phyloP scores from a whole-genome alignment of 1,140 invertebrate genomes.

The Theocolax elegans region DNA sequence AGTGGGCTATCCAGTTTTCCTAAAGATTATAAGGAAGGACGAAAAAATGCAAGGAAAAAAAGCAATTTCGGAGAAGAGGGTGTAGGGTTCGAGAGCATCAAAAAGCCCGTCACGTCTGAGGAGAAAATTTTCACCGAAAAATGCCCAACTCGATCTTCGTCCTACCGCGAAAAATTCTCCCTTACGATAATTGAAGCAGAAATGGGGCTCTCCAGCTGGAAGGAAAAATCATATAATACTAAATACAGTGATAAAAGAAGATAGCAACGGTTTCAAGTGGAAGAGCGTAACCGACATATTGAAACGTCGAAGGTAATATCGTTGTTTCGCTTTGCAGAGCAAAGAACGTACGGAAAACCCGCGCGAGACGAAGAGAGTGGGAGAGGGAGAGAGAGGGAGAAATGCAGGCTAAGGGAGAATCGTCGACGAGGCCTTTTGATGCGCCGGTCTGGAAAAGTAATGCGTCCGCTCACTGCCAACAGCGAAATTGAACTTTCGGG shows the following conservation, averaged over 20 bases:
- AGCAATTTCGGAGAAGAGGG: neutral
- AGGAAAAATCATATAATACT: neutral
- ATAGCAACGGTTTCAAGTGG: neutral
- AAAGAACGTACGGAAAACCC: neutral
- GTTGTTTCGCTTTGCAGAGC: neutral
- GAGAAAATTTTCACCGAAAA: slow-evolving; percentile 8
- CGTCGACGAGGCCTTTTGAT: slow-evolving; percentile 35
- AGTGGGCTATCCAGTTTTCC: too few relatives aligned
- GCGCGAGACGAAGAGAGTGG: neutral
- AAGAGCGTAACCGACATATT: neutral
- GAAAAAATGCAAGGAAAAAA: neutral
- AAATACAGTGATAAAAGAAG: too few relatives aligned
- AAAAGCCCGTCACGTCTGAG: slow-evolving; percentile 11
- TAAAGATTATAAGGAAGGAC: too few relatives aligned
- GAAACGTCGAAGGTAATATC: neutral
- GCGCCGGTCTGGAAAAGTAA: slow-evolving; percentile 34
- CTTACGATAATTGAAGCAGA: slow-evolving; percentile 6
- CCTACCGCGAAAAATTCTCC: neutral
- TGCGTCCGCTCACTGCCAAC: slow-evolving; percentile 35
- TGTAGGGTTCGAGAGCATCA: neutral
- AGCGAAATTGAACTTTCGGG: slow-evolving; percentile 38
- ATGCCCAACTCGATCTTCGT: too few relatives aligned
- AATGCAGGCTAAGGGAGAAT: slow-evolving; percentile 29
- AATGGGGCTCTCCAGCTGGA: neutral
- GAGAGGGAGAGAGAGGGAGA: neutral